A percentile compares a stretch with the other conserved stretches of the same genome.
phyloP scores from a whole-genome alignment of 2,113 vertebrate genomes.

The Microcebus griseorufus region DNA sequence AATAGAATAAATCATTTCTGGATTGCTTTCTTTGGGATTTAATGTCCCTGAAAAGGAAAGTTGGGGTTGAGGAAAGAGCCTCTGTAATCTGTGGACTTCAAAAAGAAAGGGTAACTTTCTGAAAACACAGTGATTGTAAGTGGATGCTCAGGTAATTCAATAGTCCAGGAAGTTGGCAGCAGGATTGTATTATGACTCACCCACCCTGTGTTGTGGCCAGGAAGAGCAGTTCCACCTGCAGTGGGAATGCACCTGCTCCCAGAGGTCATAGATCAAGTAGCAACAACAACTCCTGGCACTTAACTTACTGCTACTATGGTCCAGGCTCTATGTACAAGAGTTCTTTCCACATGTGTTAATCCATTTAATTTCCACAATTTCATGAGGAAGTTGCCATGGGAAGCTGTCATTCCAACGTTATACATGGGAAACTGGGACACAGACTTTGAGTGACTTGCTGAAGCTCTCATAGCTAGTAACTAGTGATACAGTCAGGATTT shows the following conservation, averaged over 20 bases:
- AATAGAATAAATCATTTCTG: conserved; percentile 62
- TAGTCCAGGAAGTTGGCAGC: conserved; percentile 72
- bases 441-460: not conserved
- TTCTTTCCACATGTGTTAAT: not conserved
- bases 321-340: not conserved
- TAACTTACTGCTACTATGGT: not conserved
- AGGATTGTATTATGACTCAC: conserved; percentile 61
- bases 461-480: not conserved
- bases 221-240: conserved; percentile 48
- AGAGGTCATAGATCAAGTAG: not conserved
- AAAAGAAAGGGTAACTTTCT: conserved; percentile 57
- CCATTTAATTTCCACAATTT: not conserved
- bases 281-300: not conserved
- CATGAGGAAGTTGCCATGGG: not conserved
- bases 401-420: not conserved
- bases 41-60: conserved; percentile 63
- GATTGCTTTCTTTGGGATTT: conserved; percentile 65
- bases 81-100: conserved; percentile 51
- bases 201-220: not conserved
- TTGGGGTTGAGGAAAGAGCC: conserved; percentile 37
- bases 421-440: not conserved
- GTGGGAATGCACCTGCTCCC: conserved; percentile 48
- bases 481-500: not conserved
- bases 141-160: conserved; percentile 55
- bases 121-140: not conserved